Conservation (phyloP, 1,140 invertebrate genomes). For the Trachymyrmex cornetzi region DNA sequence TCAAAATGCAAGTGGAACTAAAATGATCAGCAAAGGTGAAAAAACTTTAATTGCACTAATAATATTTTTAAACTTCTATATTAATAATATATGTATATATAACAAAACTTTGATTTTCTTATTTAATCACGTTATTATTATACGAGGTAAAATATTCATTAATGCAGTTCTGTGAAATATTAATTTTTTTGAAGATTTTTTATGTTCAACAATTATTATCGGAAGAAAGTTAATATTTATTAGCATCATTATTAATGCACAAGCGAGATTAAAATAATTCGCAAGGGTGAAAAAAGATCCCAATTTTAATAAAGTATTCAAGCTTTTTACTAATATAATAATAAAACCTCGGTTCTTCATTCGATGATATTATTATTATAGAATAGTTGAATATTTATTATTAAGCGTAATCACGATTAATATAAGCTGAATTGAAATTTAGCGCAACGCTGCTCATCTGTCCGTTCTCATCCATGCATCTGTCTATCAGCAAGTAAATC, state of each 20-base stretch:
- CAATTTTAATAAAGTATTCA: too few relatives aligned
- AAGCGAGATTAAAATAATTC: too few relatives aligned
- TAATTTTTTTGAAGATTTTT: too few relatives aligned
- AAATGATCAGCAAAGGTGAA: not conserved
- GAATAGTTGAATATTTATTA: constrained; percentile 14
- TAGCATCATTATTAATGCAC: too few relatives aligned
- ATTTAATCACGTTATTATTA: not conserved
- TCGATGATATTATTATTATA: not conserved
- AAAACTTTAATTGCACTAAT: not conserved
- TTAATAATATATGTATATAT: too few relatives aligned
- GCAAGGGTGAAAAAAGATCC: too few relatives aligned
- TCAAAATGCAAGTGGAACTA: not conserved
- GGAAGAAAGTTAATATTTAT: too few relatives aligned
- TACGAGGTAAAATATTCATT: not conserved
- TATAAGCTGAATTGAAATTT: constrained; percentile 1
- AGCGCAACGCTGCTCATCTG: not conserved
- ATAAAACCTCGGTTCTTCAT: not conserved
- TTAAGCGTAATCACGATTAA: not conserved
- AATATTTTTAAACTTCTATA: not conserved
- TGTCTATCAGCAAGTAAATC: not conserved
- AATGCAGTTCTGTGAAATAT: too few relatives aligned
- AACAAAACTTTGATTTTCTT: not conserved
- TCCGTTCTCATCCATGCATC: not conserved
- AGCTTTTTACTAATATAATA: not conserved
- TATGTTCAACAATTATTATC: too few relatives aligned